Evolutionary conservation across 2,888 invertebrate genomes (phyloP).

Genomic region (Acronicta psi): DNA sequence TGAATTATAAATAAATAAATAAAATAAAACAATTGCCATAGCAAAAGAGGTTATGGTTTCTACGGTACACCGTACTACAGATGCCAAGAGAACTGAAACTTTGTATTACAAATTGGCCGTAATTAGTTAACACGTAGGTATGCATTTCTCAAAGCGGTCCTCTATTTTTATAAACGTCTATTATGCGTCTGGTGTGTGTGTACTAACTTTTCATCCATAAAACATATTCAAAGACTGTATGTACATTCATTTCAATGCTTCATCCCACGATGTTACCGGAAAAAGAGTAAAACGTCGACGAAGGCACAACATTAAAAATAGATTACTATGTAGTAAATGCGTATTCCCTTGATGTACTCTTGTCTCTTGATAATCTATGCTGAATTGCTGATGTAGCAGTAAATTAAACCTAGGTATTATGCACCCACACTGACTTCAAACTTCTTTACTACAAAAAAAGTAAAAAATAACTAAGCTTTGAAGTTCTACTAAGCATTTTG

Average conservation of each 20-base stretch:
- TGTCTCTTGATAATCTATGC: conserved; percentile 4
- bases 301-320: conserved; percentile 41
- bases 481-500: too few species aligned
- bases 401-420: too few species aligned
- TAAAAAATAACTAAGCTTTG: too few species aligned
- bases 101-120: conserved; percentile 8
- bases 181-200: conserved; percentile 31
- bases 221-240: conserved; percentile 23
- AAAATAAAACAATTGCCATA: too few species aligned
- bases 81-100: not conserved
- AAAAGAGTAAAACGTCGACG: conserved; percentile 16
- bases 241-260: conserved; percentile 17
- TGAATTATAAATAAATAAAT: too few species aligned
- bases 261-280: conserved; percentile 23
- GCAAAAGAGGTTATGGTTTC: too few species aligned
- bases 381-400: conserved; percentile 10
- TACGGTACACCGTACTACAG: too few species aligned
- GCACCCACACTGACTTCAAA: too few species aligned
- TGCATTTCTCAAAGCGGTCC: conserved; percentile 10
- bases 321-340: conserved; percentile 13
- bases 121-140: conserved; percentile 1
- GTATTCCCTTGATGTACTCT: conserved; percentile 11
- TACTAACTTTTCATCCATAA: conserved; percentile 22
- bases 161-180: conserved; percentile 21
- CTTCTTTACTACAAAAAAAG: too few species aligned